Conservation (phyloP, 2,888 invertebrate genomes). For the Notocelia uddmanniana region DNA sequence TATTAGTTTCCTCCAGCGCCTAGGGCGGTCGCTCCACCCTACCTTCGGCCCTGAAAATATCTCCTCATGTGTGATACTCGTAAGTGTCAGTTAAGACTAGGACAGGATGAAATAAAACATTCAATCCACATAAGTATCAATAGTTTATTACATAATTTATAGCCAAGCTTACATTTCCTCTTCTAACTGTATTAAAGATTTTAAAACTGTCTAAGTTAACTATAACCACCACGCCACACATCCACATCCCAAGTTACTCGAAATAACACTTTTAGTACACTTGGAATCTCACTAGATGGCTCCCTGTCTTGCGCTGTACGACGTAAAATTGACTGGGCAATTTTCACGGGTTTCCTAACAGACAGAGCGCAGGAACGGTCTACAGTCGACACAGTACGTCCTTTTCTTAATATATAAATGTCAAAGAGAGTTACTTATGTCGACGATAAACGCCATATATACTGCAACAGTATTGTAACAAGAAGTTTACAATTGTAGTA, state of each 20-base stretch:
- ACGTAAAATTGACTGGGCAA: background rate
- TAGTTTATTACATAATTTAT: constrained; percentile 86
- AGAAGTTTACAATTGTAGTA: constrained; percentile 19
- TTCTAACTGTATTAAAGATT: constrained; percentile 76
- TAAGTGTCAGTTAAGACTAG: background rate
- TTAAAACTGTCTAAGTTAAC: constrained; percentile 77
- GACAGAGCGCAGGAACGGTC: background rate
- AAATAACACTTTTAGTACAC: constrained; percentile 35
- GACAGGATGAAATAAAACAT: constrained; percentile 54
- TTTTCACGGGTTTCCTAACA: background rate
- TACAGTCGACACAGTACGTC: background rate
- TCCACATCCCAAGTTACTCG: constrained; percentile 63
- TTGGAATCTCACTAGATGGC: constrained; percentile 26
- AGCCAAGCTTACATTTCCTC: constrained; percentile 84
- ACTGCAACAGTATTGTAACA: background rate
- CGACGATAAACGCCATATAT: background rate
- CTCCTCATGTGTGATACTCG: too few species aligned
- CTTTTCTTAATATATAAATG: background rate
- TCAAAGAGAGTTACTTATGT: background rate
- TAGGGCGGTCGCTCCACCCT: too few species aligned
- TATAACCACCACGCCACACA: constrained; percentile 57
- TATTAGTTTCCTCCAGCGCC: too few species aligned
- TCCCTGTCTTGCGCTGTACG: background rate
- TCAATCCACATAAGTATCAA: constrained; percentile 73
- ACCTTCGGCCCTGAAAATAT: too few species aligned